Conservation (phyloP, 2,888 invertebrate genomes). For the Acrobasis repandana region DNA sequence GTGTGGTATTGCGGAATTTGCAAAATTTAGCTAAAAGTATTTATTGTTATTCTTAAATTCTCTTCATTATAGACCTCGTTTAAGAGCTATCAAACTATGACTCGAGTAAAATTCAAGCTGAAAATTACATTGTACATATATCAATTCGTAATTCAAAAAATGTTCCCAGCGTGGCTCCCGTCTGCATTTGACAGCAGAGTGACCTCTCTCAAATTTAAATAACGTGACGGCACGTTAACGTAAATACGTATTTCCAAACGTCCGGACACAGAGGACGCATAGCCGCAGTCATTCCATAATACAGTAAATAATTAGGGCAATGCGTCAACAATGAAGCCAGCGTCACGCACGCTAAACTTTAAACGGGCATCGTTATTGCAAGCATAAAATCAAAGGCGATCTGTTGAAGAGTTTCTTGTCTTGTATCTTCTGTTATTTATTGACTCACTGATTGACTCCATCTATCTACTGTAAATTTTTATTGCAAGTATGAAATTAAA, state of each 20-base stretch:
- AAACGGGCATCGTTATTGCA: background rate
- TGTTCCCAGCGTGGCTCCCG: background rate
- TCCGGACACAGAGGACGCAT: constrained; percentile 25
- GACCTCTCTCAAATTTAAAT: constrained; percentile 19
- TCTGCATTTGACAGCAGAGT: constrained; percentile 10
- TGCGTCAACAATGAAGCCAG: constrained; percentile 16
- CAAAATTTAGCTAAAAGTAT: no score
- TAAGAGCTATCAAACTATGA: no score
- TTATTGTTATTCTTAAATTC: no score
- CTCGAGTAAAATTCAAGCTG: no score
- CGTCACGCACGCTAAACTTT: constrained; percentile 4
- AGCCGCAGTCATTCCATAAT: constrained; percentile 11
- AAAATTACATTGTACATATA: background rate
- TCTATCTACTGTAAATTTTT: no score
- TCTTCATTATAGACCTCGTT: no score
- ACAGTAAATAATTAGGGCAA: constrained; percentile 28
- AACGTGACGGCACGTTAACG: constrained; percentile 11
- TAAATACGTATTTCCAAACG: constrained; percentile 22
- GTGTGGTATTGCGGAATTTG: no score
- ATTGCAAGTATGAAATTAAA: no score
- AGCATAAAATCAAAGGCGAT: background rate
- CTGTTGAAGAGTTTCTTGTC: no score
- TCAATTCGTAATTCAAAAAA: constrained; percentile 8
- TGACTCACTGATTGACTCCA: no score
- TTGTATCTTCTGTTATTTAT: no score